These are phyloP conservation scores for Hemicentrotus pulcherrimus DNA, from an alignment of 35 echinoderm and acorn worm genomes.

Conservation along the genomic window DNA sequence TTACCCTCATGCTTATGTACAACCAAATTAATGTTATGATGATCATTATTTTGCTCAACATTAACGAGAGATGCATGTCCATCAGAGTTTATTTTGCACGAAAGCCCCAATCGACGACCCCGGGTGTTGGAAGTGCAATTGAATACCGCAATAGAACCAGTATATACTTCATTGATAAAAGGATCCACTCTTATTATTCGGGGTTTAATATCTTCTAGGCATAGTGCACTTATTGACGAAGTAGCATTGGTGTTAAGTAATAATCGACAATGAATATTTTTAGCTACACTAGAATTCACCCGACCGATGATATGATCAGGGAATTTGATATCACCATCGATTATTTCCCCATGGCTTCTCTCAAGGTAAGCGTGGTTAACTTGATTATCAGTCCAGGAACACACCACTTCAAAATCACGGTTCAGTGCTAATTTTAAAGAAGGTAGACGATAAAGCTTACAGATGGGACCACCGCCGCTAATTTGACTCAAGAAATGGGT, in stretches of 20 bases:
- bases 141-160: background rate
- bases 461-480: background rate
- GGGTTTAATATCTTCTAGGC: background rate
- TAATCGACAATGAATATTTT: background rate
- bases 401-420: background rate
- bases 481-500: background rate
- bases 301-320: background rate
- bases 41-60: background rate
- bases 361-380: background rate
- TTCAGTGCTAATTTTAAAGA: background rate
- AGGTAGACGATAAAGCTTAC: background rate
- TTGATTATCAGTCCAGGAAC: background rate
- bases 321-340: background rate
- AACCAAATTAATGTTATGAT: background rate
- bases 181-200: background rate
- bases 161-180: background rate
- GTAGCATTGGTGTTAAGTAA: background rate
- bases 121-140: background rate
- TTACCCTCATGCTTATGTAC: background rate
- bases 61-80: background rate
- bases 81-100: background rate
- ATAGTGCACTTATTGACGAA: background rate
- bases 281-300: background rate
- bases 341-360: background rate
- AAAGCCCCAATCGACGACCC: background rate